Evolutionary conservation across 2,888 invertebrate genomes (phyloP).

Genomic region (Tenthredo amoena): DNA sequence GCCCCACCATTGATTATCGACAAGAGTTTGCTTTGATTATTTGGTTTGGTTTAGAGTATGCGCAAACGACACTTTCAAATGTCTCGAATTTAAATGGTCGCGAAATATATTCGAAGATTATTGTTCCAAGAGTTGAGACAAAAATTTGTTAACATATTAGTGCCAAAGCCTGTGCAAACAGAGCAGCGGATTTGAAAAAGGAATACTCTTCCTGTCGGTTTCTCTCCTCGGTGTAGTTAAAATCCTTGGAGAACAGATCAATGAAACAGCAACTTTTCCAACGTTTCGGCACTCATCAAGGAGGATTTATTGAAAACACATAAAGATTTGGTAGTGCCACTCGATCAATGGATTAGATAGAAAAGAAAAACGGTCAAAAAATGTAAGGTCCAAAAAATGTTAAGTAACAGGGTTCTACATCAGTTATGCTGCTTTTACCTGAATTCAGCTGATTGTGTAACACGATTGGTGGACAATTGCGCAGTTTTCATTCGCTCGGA

Average conservation of each 20-base stretch:
- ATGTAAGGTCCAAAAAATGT: background rate
- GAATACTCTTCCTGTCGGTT: background rate
- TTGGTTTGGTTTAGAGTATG: background rate
- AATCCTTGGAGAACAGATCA: background rate
- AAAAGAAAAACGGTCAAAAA: background rate
- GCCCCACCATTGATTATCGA: slow-evolving; percentile 2
- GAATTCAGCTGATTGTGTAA: background rate
- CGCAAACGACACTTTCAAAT: background rate
- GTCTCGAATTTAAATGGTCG: background rate
- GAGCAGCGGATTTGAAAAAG: background rate
- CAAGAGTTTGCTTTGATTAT: slow-evolving; percentile 21
- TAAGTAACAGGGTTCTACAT: background rate
- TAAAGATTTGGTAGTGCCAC: background rate
- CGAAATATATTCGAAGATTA: background rate
- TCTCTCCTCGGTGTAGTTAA: background rate
- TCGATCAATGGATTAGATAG: background rate
- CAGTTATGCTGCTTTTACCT: background rate
- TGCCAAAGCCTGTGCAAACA: background rate
- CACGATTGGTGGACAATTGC: background rate
- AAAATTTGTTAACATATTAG: background rate
- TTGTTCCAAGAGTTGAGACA: background rate
- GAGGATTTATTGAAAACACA: background rate
- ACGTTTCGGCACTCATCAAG: background rate
- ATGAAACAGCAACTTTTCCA: background rate
- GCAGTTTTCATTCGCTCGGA: background rate